Base-by-base conservation (phyloP, 1,140 invertebrate species). In the Periplaneta americana region DNA sequence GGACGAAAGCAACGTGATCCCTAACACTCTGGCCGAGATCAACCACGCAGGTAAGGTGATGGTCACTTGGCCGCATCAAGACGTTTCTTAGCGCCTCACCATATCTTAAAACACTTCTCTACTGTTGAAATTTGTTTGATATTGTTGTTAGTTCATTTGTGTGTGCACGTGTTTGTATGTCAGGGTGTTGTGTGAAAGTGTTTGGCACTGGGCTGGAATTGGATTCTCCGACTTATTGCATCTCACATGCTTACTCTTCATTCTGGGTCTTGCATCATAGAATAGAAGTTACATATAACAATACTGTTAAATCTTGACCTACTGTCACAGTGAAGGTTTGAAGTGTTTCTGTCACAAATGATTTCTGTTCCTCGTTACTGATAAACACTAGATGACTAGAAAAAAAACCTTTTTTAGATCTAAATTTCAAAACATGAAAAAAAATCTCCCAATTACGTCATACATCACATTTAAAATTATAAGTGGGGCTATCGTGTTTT, bases 1-100 rank as follows among this genome's bases (percentile, higher is more conserved):
- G 78, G 83, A 83, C 74, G 83, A 84, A 82, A 84, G 80, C 81
- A 84, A 84, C 82, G 79, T 83, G 78, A 84, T 84, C 57, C 82
- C 83, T 34, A 82, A 83, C 79, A 83, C 83, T 15, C 77, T 84
- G 74, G 83, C 83, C 33, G 83, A 82, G 80, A 82, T 84, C 74
- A 82, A 80, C 75, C 83, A 82, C 32, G 75, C 83, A 84, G 83
- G 83, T 84, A 84, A 81, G 82, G 76, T 76, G 32, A 82, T 35
- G 48, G 32, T 34, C 75, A 75, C 22, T 28, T 22, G 34, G 18
- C n/a, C 32, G 22, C n/a, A 79, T 18, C 6, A 80, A 80, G 74
- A 39, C 48, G 1, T 75, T 37, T 81, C n/a, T 74, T 37, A 76
- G 74, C 77, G 18, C n/a, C 17, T 66, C n/a, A 66, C 48, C 4